Percentiles rank a stretch among this genome's conserved stretches.
Evolutionary conservation across 2,888 invertebrate genomes (phyloP).

Genomic region (Aphrophora alni): DNA sequence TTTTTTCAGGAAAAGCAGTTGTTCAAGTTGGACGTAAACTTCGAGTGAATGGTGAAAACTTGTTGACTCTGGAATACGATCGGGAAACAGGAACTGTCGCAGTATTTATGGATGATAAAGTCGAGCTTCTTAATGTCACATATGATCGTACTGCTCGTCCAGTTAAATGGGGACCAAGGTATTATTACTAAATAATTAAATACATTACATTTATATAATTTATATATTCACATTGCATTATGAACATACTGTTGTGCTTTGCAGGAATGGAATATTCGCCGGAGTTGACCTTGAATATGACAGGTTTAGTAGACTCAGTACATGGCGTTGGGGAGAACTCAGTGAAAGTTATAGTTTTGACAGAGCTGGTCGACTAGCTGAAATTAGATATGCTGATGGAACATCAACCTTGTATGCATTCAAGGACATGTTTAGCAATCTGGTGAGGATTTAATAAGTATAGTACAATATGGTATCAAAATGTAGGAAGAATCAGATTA

Average conservation of each 20-base stretch:
- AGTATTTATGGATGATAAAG: constrained; percentile 86
- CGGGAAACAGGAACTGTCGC: constrained; percentile 84
- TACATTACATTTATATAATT: no score
- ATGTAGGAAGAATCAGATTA: no score
- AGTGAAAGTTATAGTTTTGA: constrained; percentile 92
- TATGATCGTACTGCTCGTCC: constrained; percentile 86
- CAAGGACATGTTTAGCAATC: constrained; percentile 87
- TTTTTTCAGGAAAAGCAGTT: constrained; percentile 67
- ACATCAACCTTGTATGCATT: constrained; percentile 91
- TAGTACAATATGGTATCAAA: no score
- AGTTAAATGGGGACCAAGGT: constrained; percentile 79
- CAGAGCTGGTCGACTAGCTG: constrained; percentile 84
- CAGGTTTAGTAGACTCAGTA: constrained; percentile 83
- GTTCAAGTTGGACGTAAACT: constrained; percentile 86
- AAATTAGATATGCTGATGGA: constrained; percentile 90
- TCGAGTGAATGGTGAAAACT: constrained; percentile 89
- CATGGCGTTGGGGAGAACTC: constrained; percentile 93
- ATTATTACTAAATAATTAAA: no score
- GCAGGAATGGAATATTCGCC: constrained; percentile 79
- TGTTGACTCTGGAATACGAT: constrained; percentile 91
- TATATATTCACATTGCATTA: no score
- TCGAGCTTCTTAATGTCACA: constrained; percentile 83
- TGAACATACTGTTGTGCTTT: constrained; percentile 35
- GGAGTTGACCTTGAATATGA: constrained; percentile 93
- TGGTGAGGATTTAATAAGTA: no score